phyloP scores from a whole-genome alignment of 2,113 vertebrate species.

The Hyperopisus bebe region DNA sequence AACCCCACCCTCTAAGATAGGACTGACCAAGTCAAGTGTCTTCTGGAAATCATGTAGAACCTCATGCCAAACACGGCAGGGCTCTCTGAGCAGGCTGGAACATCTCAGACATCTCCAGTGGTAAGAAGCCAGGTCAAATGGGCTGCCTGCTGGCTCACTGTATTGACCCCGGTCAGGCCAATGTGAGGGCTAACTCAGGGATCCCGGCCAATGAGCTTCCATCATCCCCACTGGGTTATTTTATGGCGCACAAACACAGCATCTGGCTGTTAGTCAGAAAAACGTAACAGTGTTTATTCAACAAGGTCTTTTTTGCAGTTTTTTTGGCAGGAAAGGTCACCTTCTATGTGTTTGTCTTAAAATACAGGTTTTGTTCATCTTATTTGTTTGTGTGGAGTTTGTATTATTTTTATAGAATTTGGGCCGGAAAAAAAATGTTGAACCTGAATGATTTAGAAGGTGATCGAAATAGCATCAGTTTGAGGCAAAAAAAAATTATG shows the following conservation, averaged over 20 bases:
- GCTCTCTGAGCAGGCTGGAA: not conserved
- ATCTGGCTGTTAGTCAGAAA: not conserved
- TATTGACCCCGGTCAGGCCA: not conserved
- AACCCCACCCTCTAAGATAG: not conserved
- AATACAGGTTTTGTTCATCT: not conserved
- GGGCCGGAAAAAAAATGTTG: not conserved
- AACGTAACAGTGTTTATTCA: not conserved
- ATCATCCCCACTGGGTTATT: not conserved
- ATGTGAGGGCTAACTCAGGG: not conserved
- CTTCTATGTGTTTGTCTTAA: not conserved
- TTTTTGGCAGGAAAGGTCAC: not conserved
- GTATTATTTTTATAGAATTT: not conserved
- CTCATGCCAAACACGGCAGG: not conserved
- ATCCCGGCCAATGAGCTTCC: not conserved
- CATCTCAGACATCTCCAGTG: not conserved
- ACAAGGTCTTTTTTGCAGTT: not conserved
- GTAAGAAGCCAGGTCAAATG: not conserved
- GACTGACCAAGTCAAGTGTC: constrained; percentile 7
- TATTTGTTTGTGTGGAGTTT: not conserved
- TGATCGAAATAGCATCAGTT: not conserved
- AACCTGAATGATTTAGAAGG: not conserved
- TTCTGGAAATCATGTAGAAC: not conserved
- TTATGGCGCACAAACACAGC: not conserved
- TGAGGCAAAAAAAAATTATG: not conserved
- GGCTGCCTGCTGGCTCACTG: not conserved